These are phyloP conservation scores for Zaprionus africanus DNA, from an alignment of 1,140 invertebrate species.

Conservation along the genomic window DNA sequence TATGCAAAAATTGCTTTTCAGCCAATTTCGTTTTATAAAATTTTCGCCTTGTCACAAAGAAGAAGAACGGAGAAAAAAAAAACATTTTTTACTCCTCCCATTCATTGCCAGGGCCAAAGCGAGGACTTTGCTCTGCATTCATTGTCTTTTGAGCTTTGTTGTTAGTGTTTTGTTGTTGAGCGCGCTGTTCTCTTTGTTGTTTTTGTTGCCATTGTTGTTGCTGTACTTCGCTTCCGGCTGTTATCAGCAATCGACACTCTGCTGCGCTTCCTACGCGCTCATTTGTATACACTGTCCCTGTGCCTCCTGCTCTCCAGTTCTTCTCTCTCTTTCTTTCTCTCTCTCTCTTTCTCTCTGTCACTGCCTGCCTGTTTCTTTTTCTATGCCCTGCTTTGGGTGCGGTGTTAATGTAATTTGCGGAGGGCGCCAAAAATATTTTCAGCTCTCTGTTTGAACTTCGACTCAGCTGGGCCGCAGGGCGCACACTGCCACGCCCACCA, in stretches of 20 bases:
- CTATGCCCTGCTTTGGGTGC: slow-evolving; percentile 54
- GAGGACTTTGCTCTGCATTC: slow-evolving; percentile 27
- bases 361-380: slow-evolving; percentile 33
- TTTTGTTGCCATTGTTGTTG: slow-evolving; percentile 32
- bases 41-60: slow-evolving; percentile 42
- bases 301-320: slow-evolving; percentile 17
- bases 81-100: slow-evolving; percentile 44
- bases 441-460: slow-evolving; percentile 72
- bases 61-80: slow-evolving; percentile 7
- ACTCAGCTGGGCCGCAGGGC: slow-evolving; percentile 38
- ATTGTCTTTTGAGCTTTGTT: slow-evolving; percentile 75
- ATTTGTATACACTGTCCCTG: slow-evolving; percentile 42
- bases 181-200: slow-evolving; percentile 20
- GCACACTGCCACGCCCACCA: slow-evolving; percentile 37
- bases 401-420: slow-evolving; percentile 76
- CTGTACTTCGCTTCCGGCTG: slow-evolving; percentile 76
- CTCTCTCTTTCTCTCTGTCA: not conserved
- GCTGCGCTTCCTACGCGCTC: slow-evolving; percentile 58
- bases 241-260: slow-evolving; percentile 80
- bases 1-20: slow-evolving; percentile 70
- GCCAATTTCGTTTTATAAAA: slow-evolving; percentile 70
- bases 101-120: not conserved
- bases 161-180: slow-evolving; percentile 30
- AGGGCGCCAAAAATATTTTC: slow-evolving; percentile 63
- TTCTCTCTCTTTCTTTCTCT: slow-evolving; percentile 15